Evolutionary conservation across 2,888 invertebrate genomes (phyloP).

Genomic region (Eulithis testata): DNA sequence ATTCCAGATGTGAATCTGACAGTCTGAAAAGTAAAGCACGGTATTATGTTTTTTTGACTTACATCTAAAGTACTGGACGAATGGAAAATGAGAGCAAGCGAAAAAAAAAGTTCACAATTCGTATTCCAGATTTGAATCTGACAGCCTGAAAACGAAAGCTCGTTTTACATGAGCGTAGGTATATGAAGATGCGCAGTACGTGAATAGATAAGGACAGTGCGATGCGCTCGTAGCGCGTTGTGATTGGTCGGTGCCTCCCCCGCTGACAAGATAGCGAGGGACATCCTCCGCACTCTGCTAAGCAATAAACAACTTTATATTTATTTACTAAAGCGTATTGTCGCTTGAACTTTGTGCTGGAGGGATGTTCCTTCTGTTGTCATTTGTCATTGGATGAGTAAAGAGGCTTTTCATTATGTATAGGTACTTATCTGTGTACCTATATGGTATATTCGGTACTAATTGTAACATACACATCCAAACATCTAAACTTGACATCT

Average conservation of each 20-base stretch:
- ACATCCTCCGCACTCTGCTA: conserved; percentile 67
- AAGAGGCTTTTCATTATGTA: conserved; percentile 77
- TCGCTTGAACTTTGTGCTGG: conserved; percentile 44
- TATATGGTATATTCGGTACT: conserved; percentile 6
- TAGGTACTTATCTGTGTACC: conserved; percentile 26
- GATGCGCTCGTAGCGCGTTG: conserved; percentile 71
- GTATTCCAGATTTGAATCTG: conserved; percentile 20
- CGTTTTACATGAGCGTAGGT: conserved; percentile 31
- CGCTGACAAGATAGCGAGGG: conserved; percentile 83
- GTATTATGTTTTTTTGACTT: too few species aligned
- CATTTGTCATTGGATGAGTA: conserved; percentile 82
- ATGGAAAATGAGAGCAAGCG: background rate
- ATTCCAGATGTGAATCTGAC: conserved; percentile 22
- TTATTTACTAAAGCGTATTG: conserved; percentile 49
- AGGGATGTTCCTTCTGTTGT: conserved; percentile 80
- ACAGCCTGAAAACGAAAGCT: conserved; percentile 22
- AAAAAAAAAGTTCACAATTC: background rate
- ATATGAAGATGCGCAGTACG: conserved; percentile 70
- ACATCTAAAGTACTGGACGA: too few species aligned
- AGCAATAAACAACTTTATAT: conserved; percentile 47
- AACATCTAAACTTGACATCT: too few species aligned
- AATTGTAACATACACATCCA: background rate
- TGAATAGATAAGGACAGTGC: conserved; percentile 71
- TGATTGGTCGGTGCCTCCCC: conserved; percentile 79
- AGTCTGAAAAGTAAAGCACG: conserved; percentile 22